These are phyloP conservation scores for Saturnia japonica DNA, from an alignment of 2,888 invertebrate species.

Conservation along the genomic window DNA sequence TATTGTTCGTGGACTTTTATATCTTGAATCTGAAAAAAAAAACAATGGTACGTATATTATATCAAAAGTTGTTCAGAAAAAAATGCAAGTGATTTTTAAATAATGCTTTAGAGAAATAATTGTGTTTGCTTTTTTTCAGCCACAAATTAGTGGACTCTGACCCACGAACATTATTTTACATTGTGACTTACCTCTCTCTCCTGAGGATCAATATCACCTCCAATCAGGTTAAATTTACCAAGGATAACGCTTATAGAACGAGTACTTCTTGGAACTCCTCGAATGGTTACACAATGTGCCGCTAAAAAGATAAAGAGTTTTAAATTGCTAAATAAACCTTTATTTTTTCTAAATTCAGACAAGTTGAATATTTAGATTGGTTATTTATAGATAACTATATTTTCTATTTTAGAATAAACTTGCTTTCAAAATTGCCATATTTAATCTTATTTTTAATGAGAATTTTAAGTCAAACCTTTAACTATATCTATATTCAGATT, in stretches of 20 bases:
- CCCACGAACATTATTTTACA: background rate
- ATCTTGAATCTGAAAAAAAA: constrained; percentile 43
- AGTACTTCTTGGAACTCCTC: constrained; percentile 42
- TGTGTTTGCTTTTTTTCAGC: background rate
- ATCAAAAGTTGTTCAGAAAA: too few relatives aligned
- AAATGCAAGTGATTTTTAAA: background rate
- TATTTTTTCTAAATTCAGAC: background rate
- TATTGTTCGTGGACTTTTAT: constrained; percentile 48
- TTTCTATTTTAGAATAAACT: too few relatives aligned
- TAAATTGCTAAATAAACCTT: background rate
- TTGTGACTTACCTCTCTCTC: constrained; percentile 46
- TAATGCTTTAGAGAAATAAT: background rate
- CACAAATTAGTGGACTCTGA: background rate
- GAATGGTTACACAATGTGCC: constrained; percentile 52
- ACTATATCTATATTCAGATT: background rate
- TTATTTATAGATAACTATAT: too few relatives aligned
- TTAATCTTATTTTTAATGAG: background rate
- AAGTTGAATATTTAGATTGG: too few relatives aligned
- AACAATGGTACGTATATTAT: background rate
- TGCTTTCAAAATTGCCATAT: too few relatives aligned
- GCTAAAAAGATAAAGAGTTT: constrained; percentile 36
- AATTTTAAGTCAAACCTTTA: background rate
- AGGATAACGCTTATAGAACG: constrained; percentile 50
- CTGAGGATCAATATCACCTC: constrained; percentile 49
- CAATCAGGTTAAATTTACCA: constrained; percentile 57